Percentiles rank a stretch among this genome's conserved stretches.
Conservation (phyloP, 1,140 invertebrate genomes). For the Eupristina koningsbergeri region DNA sequence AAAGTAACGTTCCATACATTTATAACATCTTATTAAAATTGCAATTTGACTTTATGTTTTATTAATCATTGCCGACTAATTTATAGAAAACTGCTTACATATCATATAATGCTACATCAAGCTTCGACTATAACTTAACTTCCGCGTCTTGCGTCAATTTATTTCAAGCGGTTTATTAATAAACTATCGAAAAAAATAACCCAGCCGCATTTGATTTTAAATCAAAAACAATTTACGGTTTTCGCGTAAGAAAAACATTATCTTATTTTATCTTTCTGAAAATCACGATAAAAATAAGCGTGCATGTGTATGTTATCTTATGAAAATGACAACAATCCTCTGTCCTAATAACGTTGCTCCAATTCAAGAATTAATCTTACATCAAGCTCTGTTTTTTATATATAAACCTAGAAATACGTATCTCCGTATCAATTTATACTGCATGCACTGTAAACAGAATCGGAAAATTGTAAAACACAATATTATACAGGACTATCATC, state of each 20-base stretch:
- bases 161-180: background rate
- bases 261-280: background rate
- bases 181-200: background rate
- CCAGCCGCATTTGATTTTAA: background rate
- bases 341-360: background rate
- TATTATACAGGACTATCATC: background rate
- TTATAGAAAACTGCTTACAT: background rate
- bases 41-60: background rate
- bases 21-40: too few species aligned
- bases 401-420: background rate
- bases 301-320: background rate
- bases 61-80: background rate
- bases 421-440: background rate
- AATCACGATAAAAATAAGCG: background rate
- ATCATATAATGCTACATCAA: too few species aligned
- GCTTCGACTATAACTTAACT: too few species aligned
- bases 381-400: background rate
- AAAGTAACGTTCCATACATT: too few species aligned
- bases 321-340: background rate
- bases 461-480: too few species aligned
- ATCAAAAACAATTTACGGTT: background rate
- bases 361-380: background rate
- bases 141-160: background rate
- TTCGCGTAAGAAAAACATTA: background rate
- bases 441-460: background rate